Evolutionary conservation across 2,113 vertebrate genomes (phyloP).

Genomic region (Probosciger aterrimus): DNA sequence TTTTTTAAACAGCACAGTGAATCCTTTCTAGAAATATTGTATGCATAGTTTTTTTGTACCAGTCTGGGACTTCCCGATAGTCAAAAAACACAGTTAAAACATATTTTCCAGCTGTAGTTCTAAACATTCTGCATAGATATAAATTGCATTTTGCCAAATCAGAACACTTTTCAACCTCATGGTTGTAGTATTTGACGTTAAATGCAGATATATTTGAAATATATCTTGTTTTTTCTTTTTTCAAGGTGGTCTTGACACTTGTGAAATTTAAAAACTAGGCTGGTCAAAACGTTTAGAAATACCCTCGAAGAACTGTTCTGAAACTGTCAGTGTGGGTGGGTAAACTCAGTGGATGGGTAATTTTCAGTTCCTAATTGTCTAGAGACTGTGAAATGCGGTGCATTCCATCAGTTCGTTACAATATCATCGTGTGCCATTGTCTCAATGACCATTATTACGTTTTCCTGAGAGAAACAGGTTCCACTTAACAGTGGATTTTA

Average conservation of each 20-base stretch:
- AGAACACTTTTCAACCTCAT: not conserved
- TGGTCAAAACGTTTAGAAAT: not conserved
- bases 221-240: not conserved
- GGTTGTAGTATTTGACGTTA: not conserved
- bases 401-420: not conserved
- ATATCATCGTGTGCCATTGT: not conserved
- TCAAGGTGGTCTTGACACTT: not conserved
- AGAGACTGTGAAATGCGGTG: not conserved
- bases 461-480: not conserved
- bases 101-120: not conserved
- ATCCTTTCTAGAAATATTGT: not conserved
- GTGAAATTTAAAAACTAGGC: not conserved
- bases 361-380: not conserved
- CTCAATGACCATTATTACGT: conserved; percentile 1
- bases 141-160: not conserved
- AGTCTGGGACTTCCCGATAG: not conserved
- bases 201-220: not conserved
- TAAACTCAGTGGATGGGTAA: not conserved
- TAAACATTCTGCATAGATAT: not conserved
- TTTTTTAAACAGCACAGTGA: not conserved
- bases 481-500: not conserved
- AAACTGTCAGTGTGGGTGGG: not conserved
- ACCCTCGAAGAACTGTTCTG: not conserved
- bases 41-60: not conserved
- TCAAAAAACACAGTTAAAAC: not conserved